Base-by-base conservation (phyloP, 2,888 invertebrate genomes). In the Drosophila planitibia region DNA sequence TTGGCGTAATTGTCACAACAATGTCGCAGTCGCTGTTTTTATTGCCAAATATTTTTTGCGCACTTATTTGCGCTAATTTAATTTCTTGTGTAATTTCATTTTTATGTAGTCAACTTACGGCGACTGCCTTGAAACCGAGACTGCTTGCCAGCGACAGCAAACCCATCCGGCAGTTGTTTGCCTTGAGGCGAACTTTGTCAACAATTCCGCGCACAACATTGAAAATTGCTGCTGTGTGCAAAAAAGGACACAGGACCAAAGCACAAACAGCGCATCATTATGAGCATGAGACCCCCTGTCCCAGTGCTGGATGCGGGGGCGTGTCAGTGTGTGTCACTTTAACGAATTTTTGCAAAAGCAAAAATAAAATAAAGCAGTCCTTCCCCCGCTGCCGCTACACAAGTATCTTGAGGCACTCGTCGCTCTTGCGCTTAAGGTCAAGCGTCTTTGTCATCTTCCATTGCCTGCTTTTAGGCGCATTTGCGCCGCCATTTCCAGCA, bases 181-280 rank as follows among this genome's bases (percentile, higher is more conserved):
- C 90, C 83, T 87, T 85, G 90, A 88, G 88, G 90, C 83, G 63
- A 90, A 87, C 90, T 87, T 90, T 87, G 89, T 90, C 87, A 87
- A 87, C 87, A 88, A 78, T 85, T 89, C 81, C 90, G 88, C 85
- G 81, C 79, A 82, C 88, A 88, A 71, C 86, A 87, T 81, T 90
- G 89, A 81, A 84, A 82, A 88, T 73, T 76, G 88, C 83, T 83
- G 81, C 75, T 81, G 76, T 80, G 25, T 83, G 85, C 85, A 71
- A 86, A 85, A 81, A 74, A 75, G 69, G 68, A 70, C 71, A 76
- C 63, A 70, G 19, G 44, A 49, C 66, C 58, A 68, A 28, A 57
- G 57, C 69, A 70, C 55, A 81, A 70, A 54, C 78, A 63, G 61
- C 66, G 66, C 89, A 80, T 89, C 85, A 87, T 89, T 89, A 85